These are phyloP conservation scores for Rhinopomastus cyanomelas DNA, from an alignment of 2,113 vertebrate species.

Conservation along the genomic window DNA sequence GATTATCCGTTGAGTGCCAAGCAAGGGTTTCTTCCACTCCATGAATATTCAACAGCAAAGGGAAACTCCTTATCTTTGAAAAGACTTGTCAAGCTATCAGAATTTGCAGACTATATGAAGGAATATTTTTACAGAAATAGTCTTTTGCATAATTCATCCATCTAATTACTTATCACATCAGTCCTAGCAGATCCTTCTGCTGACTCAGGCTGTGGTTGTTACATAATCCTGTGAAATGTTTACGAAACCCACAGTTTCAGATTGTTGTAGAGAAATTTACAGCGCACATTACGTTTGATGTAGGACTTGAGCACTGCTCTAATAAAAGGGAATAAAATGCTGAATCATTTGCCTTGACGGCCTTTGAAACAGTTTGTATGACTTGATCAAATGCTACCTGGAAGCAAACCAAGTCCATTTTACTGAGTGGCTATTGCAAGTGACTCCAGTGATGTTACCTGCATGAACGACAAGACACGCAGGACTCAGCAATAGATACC, in stretches of 20 bases:
- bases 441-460: fast-evolving
- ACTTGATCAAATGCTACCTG: not conserved
- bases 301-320: not conserved
- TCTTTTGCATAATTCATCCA: constrained; percentile 34
- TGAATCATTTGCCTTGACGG: not conserved
- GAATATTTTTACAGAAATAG: not conserved
- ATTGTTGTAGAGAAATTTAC: not conserved
- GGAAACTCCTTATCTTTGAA: constrained; percentile 36
- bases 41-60: constrained; percentile 25
- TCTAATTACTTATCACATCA: constrained; percentile 4
- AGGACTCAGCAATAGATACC: not conserved
- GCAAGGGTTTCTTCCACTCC: not conserved
- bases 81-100: constrained; percentile 37
- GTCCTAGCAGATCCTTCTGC: not conserved
- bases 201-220: not conserved
- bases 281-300: not conserved
- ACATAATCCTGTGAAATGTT: not conserved
- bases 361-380: not conserved
- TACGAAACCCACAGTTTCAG: not conserved
- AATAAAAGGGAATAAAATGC: not conserved
- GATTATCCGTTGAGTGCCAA: not conserved
- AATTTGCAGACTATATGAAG: not conserved
- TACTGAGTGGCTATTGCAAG: not conserved
- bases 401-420: not conserved
- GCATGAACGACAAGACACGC: not conserved